Evolutionary conservation across 2,888 invertebrate species (phyloP), one percentile per base, ranked within the genome.

Genomic region (Holacanthella duospinosa): DNA sequence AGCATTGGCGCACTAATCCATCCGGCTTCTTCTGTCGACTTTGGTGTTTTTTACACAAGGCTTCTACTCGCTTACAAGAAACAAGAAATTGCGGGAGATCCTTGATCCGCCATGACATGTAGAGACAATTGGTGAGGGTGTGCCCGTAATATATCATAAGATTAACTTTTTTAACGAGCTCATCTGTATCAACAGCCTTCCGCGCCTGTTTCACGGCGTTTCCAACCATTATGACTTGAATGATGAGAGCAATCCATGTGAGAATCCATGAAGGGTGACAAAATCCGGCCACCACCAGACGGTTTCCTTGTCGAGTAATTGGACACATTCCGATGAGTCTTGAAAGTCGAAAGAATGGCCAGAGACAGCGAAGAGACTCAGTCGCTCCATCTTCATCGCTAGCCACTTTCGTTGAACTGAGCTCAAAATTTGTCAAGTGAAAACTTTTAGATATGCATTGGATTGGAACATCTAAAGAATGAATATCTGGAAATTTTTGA

Each of bases 81-180:
- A 29, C 29, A 6, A 69, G 28, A 36, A 69, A 66, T 25, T 27
- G 24, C 1, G 68, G 68, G 2, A 69, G 21, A 44, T 56, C 26
- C 1, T 55, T 54, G 1, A 67, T 56, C 57, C 54, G 55, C 25
- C 43, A 57, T 24, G 56, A 27, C 65, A 67, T 67, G 43, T 67
- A 59, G 0, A 67, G 1, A n/a, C 48, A 58, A 59, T 65, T 68
- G 19, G 43, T 43, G 9, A 68, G 43, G 16, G 58, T 56, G 54
- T 68, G 68, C 2, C 24, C 24, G 28, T 64, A 68, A 27, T 68
- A 69, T 3, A 69, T 56, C 4, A 64, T 3, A 43, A 29, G 36
- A 58, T 69, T 66, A 3, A 57, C 29, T n/a, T 29, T 25, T 12
- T 55, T 56, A 21, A 64, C 64, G 19, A 65, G n/a, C 36, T 44